Evolutionary conservation across 1,140 invertebrate genomes (phyloP).

Genomic region (Drosophila rufa): DNA sequence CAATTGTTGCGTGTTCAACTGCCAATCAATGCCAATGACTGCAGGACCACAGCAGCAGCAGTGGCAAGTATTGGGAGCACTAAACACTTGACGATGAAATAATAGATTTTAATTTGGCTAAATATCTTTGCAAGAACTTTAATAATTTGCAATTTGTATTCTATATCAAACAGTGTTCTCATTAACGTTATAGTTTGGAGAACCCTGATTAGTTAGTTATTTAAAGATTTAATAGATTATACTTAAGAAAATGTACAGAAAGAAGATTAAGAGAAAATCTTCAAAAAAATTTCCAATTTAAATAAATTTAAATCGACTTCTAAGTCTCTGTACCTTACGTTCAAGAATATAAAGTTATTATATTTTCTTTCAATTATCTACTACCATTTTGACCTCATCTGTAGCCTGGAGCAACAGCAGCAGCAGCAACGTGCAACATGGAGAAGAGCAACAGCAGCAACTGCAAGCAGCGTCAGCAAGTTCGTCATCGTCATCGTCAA

Average conservation of each 20-base stretch:
- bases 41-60: slow-evolving; percentile 36
- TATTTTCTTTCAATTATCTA: not conserved
- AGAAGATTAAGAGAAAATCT: no score
- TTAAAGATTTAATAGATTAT: not conserved
- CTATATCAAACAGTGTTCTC: not conserved
- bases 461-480: slow-evolving; percentile 19
- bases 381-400: slow-evolving; percentile 5
- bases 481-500: slow-evolving; percentile 64
- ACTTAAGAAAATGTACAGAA: not conserved
- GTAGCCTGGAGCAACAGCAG: not conserved
- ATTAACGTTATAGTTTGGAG: no score
- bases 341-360: not conserved
- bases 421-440: slow-evolving; percentile 15
- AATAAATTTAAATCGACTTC: not conserved
- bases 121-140: not conserved
- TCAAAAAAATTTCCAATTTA: no score
- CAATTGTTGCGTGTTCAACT: slow-evolving; percentile 79
- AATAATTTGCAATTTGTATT: not conserved
- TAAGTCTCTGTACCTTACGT: no score
- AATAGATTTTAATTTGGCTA: not conserved
- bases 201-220: no score
- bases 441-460: slow-evolving; percentile 12
- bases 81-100: not conserved
- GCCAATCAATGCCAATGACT: slow-evolving; percentile 79
- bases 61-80: slow-evolving; percentile 10